Evolutionary conservation across 2,797 vertebrate species (phyloP), one percentile per base, ranked within the genome.

Genomic region (Neosalanx taihuensis): DNA sequence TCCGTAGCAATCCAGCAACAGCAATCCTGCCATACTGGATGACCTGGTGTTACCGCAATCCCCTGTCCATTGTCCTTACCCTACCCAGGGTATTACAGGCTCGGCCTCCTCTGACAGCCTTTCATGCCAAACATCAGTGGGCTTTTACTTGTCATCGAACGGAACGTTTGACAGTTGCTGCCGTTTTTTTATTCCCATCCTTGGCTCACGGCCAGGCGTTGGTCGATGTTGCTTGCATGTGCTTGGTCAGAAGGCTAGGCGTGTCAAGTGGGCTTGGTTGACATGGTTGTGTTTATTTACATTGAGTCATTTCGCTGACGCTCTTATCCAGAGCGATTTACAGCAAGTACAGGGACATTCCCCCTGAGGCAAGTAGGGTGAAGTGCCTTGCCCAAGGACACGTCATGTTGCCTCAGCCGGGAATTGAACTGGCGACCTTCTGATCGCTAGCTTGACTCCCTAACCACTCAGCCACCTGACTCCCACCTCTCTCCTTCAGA

Each of bases 1-100:
- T 15, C 69, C 63, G 72, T 75, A 74, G 62, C 46, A n/a, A n/a
- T n/a, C n/a, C n/a, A n/a, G 60, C 61, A 72, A 74, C 68, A 73
- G 60, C 73, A 82, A 84, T 80, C 77, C 53, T 46, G 71, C 72
- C 72, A 56, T 77, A 83, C 81, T 81, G 80, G 86, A 85, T 83
- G 2, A 72, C 72, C 84, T 71, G 74, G 84, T 83, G 75, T 86
- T 77, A 79, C 70, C 70, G 56, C 80, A 79, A 80, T 67, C 79
- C 82, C 72, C 51, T 30, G 69, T 71, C 37, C 62, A 20, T 26
- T 6, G 6, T 64, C 69, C 65, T 56, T n/a, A 70, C 53, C 37
- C 57, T 64, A 29, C 61, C 61, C 64, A 5, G 64, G 37, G 72
- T 71, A 66, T 51, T 70, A 75, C 77, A 75, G 59, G 65, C 41